Conservation (phyloP, 53 echinoderm and acorn worm genomes). For the Antedon mediterranea region DNA sequence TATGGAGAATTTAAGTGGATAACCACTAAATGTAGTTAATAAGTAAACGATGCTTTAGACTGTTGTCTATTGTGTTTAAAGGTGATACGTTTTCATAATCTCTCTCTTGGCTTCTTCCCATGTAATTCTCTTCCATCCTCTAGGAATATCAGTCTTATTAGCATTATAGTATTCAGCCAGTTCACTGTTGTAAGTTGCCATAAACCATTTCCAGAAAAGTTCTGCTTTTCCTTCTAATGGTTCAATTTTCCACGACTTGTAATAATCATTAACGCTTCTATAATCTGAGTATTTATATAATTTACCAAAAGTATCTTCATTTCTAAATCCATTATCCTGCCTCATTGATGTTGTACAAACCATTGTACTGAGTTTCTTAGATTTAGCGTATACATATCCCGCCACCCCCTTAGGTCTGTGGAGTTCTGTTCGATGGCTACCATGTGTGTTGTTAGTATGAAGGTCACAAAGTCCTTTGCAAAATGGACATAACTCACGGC, state of each 20-base stretch:
- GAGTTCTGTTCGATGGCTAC: background rate
- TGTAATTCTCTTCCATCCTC: slow-evolving; percentile 16
- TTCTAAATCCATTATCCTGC: background rate
- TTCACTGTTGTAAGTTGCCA: slow-evolving; percentile 10
- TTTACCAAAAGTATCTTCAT: background rate
- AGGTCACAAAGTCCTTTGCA: background rate
- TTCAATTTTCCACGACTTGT: background rate
- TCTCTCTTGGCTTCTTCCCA: slow-evolving; percentile 7
- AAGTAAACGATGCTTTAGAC: too few species aligned
- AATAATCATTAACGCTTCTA: background rate
- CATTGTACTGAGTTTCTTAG: background rate
- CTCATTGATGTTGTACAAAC: background rate
- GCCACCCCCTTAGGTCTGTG: background rate
- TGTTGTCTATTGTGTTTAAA: too few species aligned
- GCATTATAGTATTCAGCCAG: slow-evolving; percentile 9
- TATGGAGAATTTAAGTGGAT: too few species aligned
- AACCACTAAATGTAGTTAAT: too few species aligned
- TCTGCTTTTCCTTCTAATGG: background rate
- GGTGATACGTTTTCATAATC: background rate
- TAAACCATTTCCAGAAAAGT: slow-evolving; percentile 21
- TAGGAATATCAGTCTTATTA: slow-evolving; percentile 9
- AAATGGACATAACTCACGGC: background rate
- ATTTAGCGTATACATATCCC: background rate
- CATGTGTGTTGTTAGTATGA: background rate
- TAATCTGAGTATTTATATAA: background rate